Evolutionary conservation across 2,888 invertebrate species (phyloP), one percentile per base, ranked within the genome.

Genomic region (Rhogogaster chlorosoma): DNA sequence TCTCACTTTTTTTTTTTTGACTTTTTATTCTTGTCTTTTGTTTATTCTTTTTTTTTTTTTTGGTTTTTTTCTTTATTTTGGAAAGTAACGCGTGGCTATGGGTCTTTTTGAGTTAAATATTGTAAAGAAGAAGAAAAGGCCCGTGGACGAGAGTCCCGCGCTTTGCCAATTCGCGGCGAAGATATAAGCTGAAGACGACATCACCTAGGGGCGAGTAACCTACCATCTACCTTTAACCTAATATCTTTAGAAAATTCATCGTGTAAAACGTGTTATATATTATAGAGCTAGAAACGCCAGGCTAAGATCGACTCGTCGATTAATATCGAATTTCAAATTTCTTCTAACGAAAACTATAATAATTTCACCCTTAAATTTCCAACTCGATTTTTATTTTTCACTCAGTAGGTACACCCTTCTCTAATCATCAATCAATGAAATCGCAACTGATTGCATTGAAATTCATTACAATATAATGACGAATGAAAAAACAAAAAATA

Each of bases 141-240:
- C 89, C 88, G 89, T 45, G 89, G 90, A 88, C 89, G 90, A 89
- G 91, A 91, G 89, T 89, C 57, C 80, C 49, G 61, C 18, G 61
- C 61, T 86, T 91, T 89, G 91, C 90, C 90, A 91, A 90, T 90
- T 89, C 89, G 91, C 90, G 91, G 91, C 89, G 91, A 92, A 91
- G 91, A 91, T 90, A n/a, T n/a, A n/a, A 89, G 88, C 91, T 89
- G 90, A 92, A 92, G 93, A 93, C 89, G 91, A 90, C 89, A 91
- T 92, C 91, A 93, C 89, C 92, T 91, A 91, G 93, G 92, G 93
- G 93, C 93, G 93, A 93, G 93, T 93, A 93, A 93, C 92, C 90
- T 91, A 93, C 92, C 91, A 93, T 92, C 91, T 93, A 93, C 92
- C 91, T 93, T 42, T 92, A 88, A 92, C 89, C 92, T 92, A 91